A percentile compares a stretch with the other conserved stretches of the same genome.
phyloP scores from a whole-genome alignment of 2,797 vertebrate genomes.

The Gallinago solitaria region DNA sequence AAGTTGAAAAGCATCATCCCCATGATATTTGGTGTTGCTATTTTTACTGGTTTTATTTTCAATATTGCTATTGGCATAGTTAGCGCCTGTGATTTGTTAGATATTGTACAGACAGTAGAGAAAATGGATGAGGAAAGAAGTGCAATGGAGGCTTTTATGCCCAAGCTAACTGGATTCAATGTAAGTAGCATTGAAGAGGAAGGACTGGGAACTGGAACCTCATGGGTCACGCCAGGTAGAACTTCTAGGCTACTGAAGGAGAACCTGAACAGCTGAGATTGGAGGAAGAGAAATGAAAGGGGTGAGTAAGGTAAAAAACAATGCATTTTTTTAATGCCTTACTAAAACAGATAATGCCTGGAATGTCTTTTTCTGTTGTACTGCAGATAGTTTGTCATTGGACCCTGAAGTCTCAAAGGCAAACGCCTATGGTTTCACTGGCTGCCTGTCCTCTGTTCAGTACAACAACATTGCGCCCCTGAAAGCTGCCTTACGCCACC shows the following conservation, averaged over 20 bases:
- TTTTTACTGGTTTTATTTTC: not conserved
- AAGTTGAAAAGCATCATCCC: not conserved
- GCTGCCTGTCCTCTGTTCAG: constrained; percentile 93
- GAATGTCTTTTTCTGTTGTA: not conserved
- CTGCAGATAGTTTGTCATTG: constrained; percentile 80
- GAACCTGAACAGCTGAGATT: not conserved
- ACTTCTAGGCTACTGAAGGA: not conserved
- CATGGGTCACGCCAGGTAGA: not conserved
- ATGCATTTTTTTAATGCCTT: not conserved
- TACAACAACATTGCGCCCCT: constrained; percentile 91
- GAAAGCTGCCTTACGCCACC: constrained; percentile 91
- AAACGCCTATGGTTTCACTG: constrained; percentile 87
- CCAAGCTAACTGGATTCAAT: not conserved
- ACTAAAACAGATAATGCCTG: not conserved
- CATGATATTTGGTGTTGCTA: not conserved
- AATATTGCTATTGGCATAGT: not conserved
- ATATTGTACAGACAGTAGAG: not conserved
- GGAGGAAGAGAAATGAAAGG: not conserved
- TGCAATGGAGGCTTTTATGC: not conserved
- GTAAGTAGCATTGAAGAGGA: not conserved
- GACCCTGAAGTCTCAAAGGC: constrained; percentile 84
- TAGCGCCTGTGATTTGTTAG: not conserved
- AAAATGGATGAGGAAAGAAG: not conserved
- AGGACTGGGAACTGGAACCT: not conserved
- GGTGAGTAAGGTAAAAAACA: not conserved